A percentile compares a stretch with the other conserved stretches of the same genome.
phyloP scores from a whole-genome alignment of 2,797 vertebrate genomes.

The Percopsis omiscomaycus region DNA sequence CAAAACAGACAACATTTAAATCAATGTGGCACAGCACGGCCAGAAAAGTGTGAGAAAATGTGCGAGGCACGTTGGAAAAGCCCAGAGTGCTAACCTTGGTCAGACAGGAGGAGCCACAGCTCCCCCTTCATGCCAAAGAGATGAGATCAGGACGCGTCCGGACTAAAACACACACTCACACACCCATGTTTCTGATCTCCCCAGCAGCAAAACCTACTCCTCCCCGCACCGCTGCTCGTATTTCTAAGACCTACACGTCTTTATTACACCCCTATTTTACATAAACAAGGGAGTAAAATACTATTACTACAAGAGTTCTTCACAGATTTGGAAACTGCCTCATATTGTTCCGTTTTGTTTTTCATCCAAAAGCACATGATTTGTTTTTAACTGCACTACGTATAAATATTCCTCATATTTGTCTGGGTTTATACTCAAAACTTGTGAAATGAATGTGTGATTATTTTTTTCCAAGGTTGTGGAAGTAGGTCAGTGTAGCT shows the following conservation, averaged over 20 bases:
- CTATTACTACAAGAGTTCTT: too few relatives aligned
- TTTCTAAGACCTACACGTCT: too few relatives aligned
- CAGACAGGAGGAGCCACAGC: slow-evolving; percentile 89
- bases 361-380: background rate
- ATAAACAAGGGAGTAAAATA: too few relatives aligned
- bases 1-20: slow-evolving; percentile 90
- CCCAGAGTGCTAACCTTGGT: slow-evolving; percentile 71
- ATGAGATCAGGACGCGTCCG: slow-evolving; percentile 75
- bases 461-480: slow-evolving; percentile 8
- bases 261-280: too few relatives aligned
- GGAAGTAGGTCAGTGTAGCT: slow-evolving; percentile 46
- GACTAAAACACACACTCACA: slow-evolving; percentile 40
- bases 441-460: slow-evolving; percentile 6
- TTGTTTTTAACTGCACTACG: background rate
- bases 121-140: slow-evolving; percentile 94
- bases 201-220: too few relatives aligned
- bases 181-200: background rate
- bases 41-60: slow-evolving; percentile 79
- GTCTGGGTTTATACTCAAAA: too few relatives aligned
- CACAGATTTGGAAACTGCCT: slow-evolving; percentile 1
- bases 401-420: slow-evolving; percentile 16
- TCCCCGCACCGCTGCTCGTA: too few relatives aligned
- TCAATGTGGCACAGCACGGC: slow-evolving; percentile 85
- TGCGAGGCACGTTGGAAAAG: slow-evolving; percentile 60
- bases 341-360: slow-evolving; percentile 20